Percentiles rank a stretch among this genome's conserved stretches.
Evolutionary conservation across 53 echinoderm and acorn worm species (phyloP).

Genomic region (Patiria pectinifera): DNA sequence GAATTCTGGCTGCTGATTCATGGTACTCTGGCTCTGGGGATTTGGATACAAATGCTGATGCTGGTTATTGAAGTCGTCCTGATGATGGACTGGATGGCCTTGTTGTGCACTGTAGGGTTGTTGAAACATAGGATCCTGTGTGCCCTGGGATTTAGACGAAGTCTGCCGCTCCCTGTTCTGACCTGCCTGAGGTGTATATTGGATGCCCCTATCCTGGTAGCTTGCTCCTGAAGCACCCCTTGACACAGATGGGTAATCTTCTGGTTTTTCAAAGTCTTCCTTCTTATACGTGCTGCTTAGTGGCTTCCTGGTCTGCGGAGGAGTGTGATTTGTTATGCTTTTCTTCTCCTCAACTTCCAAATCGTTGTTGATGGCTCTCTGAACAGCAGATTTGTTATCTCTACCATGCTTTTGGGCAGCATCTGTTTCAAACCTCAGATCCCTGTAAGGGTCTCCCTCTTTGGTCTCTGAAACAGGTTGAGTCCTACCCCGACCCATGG

Average conservation of each 20-base stretch:
- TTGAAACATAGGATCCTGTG: neutral
- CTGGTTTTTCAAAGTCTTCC: constrained; percentile 22
- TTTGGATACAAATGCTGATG: constrained; percentile 44
- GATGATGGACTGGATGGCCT: constrained; percentile 54
- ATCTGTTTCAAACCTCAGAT: constrained; percentile 37
- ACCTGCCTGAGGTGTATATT: constrained; percentile 47
- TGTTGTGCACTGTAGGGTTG: constrained; percentile 54
- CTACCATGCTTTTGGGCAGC: constrained; percentile 34
- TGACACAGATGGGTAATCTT: constrained; percentile 5
- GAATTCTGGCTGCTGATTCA: constrained; percentile 14
- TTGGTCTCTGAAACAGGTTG: neutral
- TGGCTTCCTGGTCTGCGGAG: neutral
- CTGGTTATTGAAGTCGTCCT: constrained; percentile 46
- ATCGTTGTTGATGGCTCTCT: constrained; percentile 35
- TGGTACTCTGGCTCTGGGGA: constrained; percentile 3
- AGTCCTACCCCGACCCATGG: constrained; percentile 30
- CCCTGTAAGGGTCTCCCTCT: constrained; percentile 20
- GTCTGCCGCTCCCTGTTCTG: constrained; percentile 8
- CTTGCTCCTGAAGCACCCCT: constrained; percentile 25
- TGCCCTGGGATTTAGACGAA: constrained; percentile 17
- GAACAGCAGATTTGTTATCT: constrained; percentile 36
- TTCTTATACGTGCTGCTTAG: neutral
- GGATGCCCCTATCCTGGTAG: constrained; percentile 43
- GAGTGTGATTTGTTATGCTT: neutral
- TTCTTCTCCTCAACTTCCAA: constrained; percentile 11